Evolutionary conservation across 2,888 invertebrate genomes (phyloP).

Genomic region (Hoplodrina ambigua): DNA sequence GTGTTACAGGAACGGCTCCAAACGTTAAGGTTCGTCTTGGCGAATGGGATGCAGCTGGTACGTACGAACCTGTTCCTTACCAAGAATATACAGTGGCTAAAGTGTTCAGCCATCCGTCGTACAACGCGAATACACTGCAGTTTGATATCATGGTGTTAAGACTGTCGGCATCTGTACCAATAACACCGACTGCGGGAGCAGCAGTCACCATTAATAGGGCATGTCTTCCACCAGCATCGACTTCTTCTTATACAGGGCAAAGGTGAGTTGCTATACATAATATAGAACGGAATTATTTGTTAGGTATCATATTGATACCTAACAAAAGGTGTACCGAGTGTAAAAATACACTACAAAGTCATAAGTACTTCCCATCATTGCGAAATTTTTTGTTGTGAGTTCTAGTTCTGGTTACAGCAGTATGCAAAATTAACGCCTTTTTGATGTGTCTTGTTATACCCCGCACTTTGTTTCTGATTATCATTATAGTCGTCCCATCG

Average conservation of each 20-base stretch:
- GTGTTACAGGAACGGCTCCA: slow-evolving; percentile 85
- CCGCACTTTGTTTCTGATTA: no score
- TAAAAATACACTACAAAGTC: no score
- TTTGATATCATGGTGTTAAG: slow-evolving; percentile 95
- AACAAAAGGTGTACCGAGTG: no score
- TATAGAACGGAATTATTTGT: background rate
- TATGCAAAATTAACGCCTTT: no score
- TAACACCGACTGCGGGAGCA: slow-evolving; percentile 84
- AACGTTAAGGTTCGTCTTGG: slow-evolving; percentile 93
- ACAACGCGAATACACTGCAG: slow-evolving; percentile 93
- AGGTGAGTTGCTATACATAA: slow-evolving; percentile 72
- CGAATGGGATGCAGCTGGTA: slow-evolving; percentile 93
- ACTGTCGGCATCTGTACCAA: slow-evolving; percentile 90
- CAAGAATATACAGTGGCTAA: slow-evolving; percentile 91
- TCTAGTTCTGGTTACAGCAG: no score
- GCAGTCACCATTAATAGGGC: slow-evolving; percentile 91
- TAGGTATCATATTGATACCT: no score
- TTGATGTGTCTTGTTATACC: no score
- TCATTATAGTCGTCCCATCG: no score
- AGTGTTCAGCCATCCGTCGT: slow-evolving; percentile 92
- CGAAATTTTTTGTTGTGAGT: no score
- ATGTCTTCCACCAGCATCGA: slow-evolving; percentile 89
- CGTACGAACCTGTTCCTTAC: slow-evolving; percentile 92
- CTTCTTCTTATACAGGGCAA: slow-evolving; percentile 85
- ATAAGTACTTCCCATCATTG: no score